Percentiles rank a stretch among this genome's conserved stretches.
Conservation (phyloP, 2,797 vertebrate genomes). For the Syngnathus rostellatus region DNA sequence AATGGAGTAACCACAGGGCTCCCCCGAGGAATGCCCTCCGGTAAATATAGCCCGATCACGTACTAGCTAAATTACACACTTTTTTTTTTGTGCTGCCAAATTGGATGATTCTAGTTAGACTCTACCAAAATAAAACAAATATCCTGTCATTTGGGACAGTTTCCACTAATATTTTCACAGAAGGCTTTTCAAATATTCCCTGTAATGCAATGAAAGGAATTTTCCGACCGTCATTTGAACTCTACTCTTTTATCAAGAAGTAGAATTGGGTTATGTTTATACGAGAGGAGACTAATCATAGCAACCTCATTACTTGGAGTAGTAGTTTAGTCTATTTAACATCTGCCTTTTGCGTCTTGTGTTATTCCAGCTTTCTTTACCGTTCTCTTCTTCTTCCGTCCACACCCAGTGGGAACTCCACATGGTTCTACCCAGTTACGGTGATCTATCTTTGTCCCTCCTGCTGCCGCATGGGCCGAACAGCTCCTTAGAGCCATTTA, state of each 20-base stretch:
- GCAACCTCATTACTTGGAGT: slow-evolving; percentile 21
- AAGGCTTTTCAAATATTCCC: slow-evolving; percentile 17
- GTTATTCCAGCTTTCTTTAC: slow-evolving; percentile 37
- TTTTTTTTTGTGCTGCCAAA: slow-evolving; percentile 26
- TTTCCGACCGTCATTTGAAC: slow-evolving; percentile 18
- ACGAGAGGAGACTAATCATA: slow-evolving; percentile 10
- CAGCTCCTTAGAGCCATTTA: slow-evolving; percentile 43
- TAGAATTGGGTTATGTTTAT: slow-evolving; percentile 38
- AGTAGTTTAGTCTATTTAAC: slow-evolving; percentile 31
- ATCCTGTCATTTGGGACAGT: slow-evolving; percentile 46
- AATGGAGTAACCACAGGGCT: slow-evolving; percentile 37
- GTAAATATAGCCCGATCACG: slow-evolving; percentile 17
- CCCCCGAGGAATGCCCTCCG: slow-evolving; percentile 44
- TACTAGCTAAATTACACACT: slow-evolving; percentile 32
- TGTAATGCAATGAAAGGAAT: slow-evolving; percentile 9
- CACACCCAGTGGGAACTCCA: slow-evolving; percentile 36
- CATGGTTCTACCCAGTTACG: slow-evolving; percentile 37
- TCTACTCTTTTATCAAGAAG: slow-evolving; percentile 21
- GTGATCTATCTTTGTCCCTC: slow-evolving; percentile 34
- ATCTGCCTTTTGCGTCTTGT: slow-evolving; percentile 33
- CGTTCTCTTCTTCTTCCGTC: slow-evolving; percentile 29
- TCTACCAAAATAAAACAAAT: slow-evolving; percentile 29
- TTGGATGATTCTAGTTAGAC: slow-evolving; percentile 23
- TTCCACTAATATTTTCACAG: slow-evolving; percentile 29
- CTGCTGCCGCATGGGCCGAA: slow-evolving; percentile 17